Conservation (phyloP, 2,113 vertebrate genomes). For the Microcebus murinus region DNA sequence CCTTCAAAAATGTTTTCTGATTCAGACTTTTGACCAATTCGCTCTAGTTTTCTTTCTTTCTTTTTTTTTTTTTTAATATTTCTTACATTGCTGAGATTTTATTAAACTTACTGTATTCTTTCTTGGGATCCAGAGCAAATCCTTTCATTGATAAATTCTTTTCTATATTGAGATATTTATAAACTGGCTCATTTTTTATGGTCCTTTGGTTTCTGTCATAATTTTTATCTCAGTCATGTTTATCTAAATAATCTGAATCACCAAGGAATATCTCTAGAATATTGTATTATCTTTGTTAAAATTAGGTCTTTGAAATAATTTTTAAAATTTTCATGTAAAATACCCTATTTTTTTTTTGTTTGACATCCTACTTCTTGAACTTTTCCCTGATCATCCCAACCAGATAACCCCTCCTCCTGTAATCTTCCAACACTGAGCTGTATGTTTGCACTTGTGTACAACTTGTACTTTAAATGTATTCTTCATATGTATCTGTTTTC, state of each 20-base stretch:
- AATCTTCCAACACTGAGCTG: background rate
- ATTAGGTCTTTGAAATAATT: constrained; percentile 30
- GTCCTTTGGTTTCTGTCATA: constrained; percentile 47
- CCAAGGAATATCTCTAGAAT: background rate
- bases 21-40: background rate
- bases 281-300: constrained; percentile 18
- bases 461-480: background rate
- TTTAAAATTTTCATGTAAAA: background rate
- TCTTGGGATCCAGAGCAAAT: background rate
- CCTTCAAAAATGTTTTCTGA: background rate
- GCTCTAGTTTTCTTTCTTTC: background rate
- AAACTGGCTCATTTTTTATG: background rate
- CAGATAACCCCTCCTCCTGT: background rate
- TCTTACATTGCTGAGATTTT: background rate
- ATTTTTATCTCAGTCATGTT: background rate
- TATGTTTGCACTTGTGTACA: background rate
- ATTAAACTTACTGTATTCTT: background rate
- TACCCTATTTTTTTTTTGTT: background rate
- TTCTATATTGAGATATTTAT: constrained; percentile 29
- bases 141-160: background rate
- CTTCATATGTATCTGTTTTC: background rate
- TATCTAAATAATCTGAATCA: constrained; percentile 20
- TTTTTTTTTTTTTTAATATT: background rate
- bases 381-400: background rate
- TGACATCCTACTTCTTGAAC: background rate